Base-by-base conservation (phyloP, 2,888 invertebrate genomes). In the Phortica okadai region DNA sequence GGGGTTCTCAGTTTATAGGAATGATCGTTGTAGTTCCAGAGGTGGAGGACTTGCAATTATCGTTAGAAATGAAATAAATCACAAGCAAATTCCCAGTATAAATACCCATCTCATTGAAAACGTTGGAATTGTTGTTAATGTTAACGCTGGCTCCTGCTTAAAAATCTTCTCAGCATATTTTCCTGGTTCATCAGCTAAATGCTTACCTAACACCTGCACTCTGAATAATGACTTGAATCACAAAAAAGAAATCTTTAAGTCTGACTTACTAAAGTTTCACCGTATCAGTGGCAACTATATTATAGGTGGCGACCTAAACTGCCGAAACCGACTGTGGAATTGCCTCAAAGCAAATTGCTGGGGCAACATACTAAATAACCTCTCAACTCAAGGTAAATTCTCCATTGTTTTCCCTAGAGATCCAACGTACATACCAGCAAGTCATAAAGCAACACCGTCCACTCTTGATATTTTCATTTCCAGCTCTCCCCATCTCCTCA, bases 271-370 rank as follows among this genome's bases (percentile, higher is more conserved):
- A 7, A 67, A 67, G 14, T 7, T 67, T 7, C 44, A n/a, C 14
- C 67, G 44, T 1, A 67, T 6, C 4, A 44, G n/a, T 1, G 45
- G 67, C n/a, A 41, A 44, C 42, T 67, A 44, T 16, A 44, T 42
- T 44, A 16, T 42, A 66, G 66, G 4, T n/a, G n/a, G n/a, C n/a
- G n/a, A n/a, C n/a, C n/a, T n/a, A 3, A 42, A 67, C 16, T 67
- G 67, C n/a, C 11, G 67, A 42, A 41, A 67, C 42, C 41, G 67
- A 11, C 44, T 42, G 11, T 67, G 44, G 67, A 67, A 67, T 42
- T 44, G 7, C 1, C 0, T 6, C 3, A 33, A 16, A 67, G 67
- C 44, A 44, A 44, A 44, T 44, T 67, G 42, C 33, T 67, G 67
- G 67, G 1, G 2, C 11, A 67, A 44, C 44, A 6, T n/a, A 42